A percentile compares a stretch with the other conserved stretches of the same genome.
These are phyloP conservation scores for Emberiza fucata DNA, from an alignment of 2,113 vertebrate genomes.

Conservation along the genomic window DNA sequence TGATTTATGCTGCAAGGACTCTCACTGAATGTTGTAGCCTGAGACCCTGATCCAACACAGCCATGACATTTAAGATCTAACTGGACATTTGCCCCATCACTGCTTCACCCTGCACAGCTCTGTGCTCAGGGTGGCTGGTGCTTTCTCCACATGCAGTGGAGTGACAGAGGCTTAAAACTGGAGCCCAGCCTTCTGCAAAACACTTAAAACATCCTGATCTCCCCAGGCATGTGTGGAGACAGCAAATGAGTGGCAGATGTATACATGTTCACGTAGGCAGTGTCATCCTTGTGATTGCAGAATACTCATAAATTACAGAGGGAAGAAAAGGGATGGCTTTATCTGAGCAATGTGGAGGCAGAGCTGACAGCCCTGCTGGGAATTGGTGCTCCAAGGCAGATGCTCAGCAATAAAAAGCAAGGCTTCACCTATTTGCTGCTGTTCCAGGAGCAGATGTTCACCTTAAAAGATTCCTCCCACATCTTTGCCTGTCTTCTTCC, in stretches of 20 bases:
- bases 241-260: not conserved
- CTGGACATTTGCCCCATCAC: not conserved
- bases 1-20: not conserved
- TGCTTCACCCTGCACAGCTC: not conserved
- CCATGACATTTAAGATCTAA: not conserved
- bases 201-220: not conserved
- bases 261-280: not conserved
- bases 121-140: not conserved
- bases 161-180: not conserved
- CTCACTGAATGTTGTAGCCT: not conserved
- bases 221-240: not conserved
- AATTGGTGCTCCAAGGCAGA: not conserved
- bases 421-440: not conserved
- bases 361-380: conserved; percentile 8
- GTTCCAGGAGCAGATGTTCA: not conserved
- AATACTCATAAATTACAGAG: not conserved
- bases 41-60: not conserved
- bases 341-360: not conserved
- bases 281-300: not conserved
- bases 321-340: not conserved
- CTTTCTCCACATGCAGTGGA: not conserved
- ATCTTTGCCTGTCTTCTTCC: not conserved
- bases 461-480: not conserved
- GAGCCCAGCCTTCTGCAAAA: not conserved
- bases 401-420: conserved; percentile 14